These are phyloP conservation scores for Ageneiosus marmoratus DNA, from an alignment of 2,113 vertebrate genomes.

Conservation along the genomic window DNA sequence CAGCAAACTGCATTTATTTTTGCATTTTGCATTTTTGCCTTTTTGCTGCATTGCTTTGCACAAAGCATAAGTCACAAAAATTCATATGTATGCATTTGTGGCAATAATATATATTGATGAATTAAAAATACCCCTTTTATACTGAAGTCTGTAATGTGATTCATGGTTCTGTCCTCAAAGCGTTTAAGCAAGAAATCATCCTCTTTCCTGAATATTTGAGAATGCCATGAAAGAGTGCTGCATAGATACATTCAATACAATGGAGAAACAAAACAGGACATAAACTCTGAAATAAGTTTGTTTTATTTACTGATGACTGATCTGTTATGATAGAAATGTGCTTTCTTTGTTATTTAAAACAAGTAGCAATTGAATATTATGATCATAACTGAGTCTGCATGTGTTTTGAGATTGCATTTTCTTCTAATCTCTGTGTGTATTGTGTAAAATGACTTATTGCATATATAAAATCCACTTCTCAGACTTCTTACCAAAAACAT, in stretches of 20 bases:
- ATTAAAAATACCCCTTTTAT: slow-evolving; percentile 65
- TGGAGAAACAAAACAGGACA: background rate
- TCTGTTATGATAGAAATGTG: background rate
- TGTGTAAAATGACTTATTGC: background rate
- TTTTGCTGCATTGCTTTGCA: slow-evolving; percentile 65
- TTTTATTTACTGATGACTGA: background rate
- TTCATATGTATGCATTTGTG: slow-evolving; percentile 55
- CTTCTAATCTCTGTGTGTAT: background rate
- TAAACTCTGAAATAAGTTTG: background rate
- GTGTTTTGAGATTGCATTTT: background rate
- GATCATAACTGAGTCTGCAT: background rate
- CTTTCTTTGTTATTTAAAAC: background rate
- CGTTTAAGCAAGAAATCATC: background rate
- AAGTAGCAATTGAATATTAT: background rate
- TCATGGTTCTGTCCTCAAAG: background rate
- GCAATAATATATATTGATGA: slow-evolving; percentile 62
- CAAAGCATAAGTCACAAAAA: slow-evolving; percentile 50
- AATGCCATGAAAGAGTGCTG: background rate
- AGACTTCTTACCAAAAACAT: background rate
- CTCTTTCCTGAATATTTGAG: background rate
- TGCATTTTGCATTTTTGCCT: slow-evolving; percentile 51
- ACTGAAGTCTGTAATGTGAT: slow-evolving; percentile 35
- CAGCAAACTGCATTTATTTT: slow-evolving; percentile 57
- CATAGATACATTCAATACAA: background rate
- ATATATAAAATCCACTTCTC: background rate